These are phyloP conservation scores for Eugnorisma glareosa DNA, from an alignment of 2,888 invertebrate genomes.

Conservation along the genomic window DNA sequence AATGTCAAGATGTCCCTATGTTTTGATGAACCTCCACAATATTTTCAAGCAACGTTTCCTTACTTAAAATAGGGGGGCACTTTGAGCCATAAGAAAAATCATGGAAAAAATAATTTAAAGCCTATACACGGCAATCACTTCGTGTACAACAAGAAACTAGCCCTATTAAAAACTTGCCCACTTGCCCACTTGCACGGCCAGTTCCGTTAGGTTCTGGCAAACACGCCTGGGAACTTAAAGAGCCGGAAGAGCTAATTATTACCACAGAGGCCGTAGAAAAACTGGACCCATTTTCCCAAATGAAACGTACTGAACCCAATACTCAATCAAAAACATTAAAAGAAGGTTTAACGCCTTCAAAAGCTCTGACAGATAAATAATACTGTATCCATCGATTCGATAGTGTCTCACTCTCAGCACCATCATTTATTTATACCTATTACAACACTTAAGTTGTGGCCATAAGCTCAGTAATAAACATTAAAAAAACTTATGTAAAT, in stretches of 20 bases:
- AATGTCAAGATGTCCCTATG: not conserved
- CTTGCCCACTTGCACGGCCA: constrained; percentile 18
- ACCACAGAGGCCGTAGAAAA: not conserved
- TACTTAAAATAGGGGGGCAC: too few species aligned
- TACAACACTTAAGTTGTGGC: constrained; percentile 42
- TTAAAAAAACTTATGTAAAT: constrained; percentile 65
- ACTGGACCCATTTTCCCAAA: constrained; percentile 7
- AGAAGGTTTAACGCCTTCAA: constrained; percentile 11
- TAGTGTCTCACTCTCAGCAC: constrained; percentile 26
- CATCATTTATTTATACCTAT: constrained; percentile 55
- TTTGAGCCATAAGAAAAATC: not conserved
- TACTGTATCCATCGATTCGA: constrained; percentile 17
- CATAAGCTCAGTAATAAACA: constrained; percentile 37
- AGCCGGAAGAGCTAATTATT: constrained; percentile 29
- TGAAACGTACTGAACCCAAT: not conserved
- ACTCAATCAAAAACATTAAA: constrained; percentile 30
- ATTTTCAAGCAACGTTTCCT: not conserved
- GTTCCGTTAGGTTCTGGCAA: constrained; percentile 38
- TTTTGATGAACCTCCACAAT: not conserved
- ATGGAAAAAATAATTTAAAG: not conserved
- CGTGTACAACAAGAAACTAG: not conserved
- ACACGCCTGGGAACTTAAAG: constrained; percentile 29
- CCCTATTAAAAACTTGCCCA: constrained; percentile 1
- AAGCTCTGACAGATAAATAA: constrained; percentile 22
- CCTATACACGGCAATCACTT: not conserved